A percentile compares a stretch with the other conserved stretches of the same genome.
Conservation (phyloP, 2,888 invertebrate genomes). For the Leptinotarsa peninsularis region DNA sequence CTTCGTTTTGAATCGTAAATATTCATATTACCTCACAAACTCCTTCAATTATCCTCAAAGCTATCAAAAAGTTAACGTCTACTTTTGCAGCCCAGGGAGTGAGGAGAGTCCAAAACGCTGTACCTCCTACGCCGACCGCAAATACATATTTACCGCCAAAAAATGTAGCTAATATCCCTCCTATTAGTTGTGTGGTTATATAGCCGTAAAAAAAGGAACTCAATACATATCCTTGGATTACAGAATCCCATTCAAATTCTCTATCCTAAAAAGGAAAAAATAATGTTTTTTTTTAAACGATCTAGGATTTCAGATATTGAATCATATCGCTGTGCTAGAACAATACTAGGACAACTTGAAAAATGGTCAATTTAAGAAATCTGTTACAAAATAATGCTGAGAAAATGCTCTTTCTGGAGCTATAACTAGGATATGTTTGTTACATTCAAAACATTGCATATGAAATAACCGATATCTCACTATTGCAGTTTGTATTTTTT, state of each 20-base stretch:
- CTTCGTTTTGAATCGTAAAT: not conserved
- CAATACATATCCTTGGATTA: slow-evolving; percentile 81
- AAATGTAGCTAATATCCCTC: slow-evolving; percentile 85
- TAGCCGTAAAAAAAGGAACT: slow-evolving; percentile 93
- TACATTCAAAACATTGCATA: no score
- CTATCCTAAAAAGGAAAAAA: slow-evolving; percentile 33
- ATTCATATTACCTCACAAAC: slow-evolving; percentile 56
- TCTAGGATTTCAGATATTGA: no score
- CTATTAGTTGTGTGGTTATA: slow-evolving; percentile 83
- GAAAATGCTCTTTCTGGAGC: no score
- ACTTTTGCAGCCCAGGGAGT: slow-evolving; percentile 55
- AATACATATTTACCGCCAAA: slow-evolving; percentile 70
- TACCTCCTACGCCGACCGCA: slow-evolving; percentile 26
- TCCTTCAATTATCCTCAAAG: slow-evolving; percentile 70
- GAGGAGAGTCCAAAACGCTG: slow-evolving; percentile 26
- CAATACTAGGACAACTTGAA: no score
- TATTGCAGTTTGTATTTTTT: no score
- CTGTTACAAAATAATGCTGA: no score
- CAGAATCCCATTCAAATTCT: slow-evolving; percentile 83
- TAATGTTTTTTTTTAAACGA: not conserved
- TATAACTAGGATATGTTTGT: no score
- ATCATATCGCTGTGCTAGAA: no score
- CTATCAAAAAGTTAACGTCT: slow-evolving; percentile 77
- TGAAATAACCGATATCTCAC: no score
- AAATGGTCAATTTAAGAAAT: no score